Evolutionary conservation across 2,797 vertebrate species (phyloP).

Genomic region (Ptychobarbus kaznakovi): DNA sequence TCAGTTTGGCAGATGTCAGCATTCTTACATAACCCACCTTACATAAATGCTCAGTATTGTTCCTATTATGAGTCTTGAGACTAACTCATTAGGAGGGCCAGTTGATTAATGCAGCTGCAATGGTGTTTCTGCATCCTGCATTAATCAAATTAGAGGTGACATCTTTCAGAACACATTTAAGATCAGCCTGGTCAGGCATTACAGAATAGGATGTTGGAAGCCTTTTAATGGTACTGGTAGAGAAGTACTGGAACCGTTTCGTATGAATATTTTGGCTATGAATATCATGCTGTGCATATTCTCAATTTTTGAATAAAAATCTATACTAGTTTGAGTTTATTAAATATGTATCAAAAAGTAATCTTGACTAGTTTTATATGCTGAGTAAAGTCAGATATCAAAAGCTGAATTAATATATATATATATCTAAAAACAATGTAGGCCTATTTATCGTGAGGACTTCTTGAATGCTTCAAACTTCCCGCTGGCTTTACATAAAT

Average conservation of each 20-base stretch:
- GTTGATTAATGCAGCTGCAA: slow-evolving; percentile 5
- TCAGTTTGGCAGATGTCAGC: slow-evolving; percentile 25
- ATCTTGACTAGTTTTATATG: background rate
- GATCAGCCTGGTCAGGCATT: background rate
- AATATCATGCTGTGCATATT: background rate
- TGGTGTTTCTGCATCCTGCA: slow-evolving; percentile 4
- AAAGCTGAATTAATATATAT: background rate
- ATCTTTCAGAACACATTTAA: slow-evolving; percentile 24
- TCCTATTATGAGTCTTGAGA: slow-evolving; percentile 1
- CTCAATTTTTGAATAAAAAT: background rate
- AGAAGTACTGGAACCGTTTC: background rate
- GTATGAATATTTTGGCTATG: background rate
- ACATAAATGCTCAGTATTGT: slow-evolving; percentile 24
- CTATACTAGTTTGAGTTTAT: background rate
- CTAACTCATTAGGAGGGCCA: background rate
- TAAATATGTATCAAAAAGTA: background rate
- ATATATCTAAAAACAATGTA: no score
- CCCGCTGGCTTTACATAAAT: background rate
- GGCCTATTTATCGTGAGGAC: background rate
- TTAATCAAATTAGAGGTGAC: slow-evolving; percentile 11
- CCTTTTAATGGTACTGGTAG: background rate
- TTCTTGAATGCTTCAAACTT: slow-evolving; percentile 10
- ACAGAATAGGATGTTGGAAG: background rate
- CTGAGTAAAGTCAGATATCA: background rate
- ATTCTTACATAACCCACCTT: slow-evolving; percentile 22